These are phyloP conservation scores for Penaeus vannamei DNA, from an alignment of 1,140 invertebrate species.

Conservation along the genomic window DNA sequence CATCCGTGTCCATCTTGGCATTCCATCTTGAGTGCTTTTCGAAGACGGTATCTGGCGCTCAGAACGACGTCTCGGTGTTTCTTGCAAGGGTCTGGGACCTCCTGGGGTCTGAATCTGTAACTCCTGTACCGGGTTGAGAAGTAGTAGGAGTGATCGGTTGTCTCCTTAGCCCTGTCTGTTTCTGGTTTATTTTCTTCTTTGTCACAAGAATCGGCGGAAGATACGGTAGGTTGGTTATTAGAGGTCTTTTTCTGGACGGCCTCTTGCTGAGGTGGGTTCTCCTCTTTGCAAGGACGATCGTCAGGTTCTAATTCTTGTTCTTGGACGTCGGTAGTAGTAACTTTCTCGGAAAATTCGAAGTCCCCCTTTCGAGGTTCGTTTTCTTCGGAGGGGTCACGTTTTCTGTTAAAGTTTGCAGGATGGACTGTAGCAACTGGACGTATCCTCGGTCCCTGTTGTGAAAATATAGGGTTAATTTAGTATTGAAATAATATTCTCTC, in stretches of 20 bases:
- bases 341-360: too few species aligned
- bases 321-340: too few species aligned
- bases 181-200: too few species aligned
- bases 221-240: neutral
- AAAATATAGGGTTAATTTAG: neutral
- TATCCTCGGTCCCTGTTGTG: slow-evolving; percentile 13
- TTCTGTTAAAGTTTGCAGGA: slow-evolving; percentile 4
- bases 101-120: neutral
- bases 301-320: too few species aligned
- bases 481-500: neutral
- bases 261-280: neutral
- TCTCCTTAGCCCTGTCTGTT: too few species aligned
- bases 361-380: neutral
- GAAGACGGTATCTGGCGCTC: neutral
- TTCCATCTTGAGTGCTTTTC: neutral
- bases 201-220: too few species aligned
- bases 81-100: neutral
- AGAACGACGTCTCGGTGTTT: slow-evolving; percentile 7
- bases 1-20: neutral
- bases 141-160: too few species aligned
- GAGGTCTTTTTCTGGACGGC: neutral
- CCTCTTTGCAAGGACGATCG: neutral
- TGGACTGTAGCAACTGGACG: slow-evolving; percentile 48
- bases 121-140: neutral
- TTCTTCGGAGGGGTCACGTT: neutral